These are phyloP conservation scores for Dromius quadrimaculatus DNA, from an alignment of 2,888 invertebrate genomes.

Conservation along the genomic window DNA sequence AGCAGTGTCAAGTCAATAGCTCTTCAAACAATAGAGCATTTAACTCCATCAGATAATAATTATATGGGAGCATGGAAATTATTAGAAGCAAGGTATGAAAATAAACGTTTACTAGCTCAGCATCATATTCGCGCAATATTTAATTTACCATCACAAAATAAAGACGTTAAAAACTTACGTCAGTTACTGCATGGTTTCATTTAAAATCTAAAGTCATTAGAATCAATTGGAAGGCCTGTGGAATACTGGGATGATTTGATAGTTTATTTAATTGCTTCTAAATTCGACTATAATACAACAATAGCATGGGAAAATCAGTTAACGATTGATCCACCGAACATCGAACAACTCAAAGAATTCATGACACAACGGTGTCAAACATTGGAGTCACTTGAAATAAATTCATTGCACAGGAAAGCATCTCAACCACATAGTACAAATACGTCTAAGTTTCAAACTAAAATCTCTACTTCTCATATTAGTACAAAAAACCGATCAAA, in stretches of 20 bases:
- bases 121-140: slow-evolving; percentile 53
- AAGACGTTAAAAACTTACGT: no score
- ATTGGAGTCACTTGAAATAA: neutral
- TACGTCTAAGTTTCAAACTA: neutral
- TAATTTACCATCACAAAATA: slow-evolving; percentile 35
- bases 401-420: neutral
- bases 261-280: neutral
- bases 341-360: neutral
- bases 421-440: neutral
- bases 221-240: neutral
- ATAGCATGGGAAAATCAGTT: slow-evolving; percentile 4
- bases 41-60: slow-evolving; percentile 52
- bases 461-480: neutral
- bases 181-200: no score
- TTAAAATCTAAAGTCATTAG: no score
- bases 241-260: neutral
- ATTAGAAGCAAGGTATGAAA: slow-evolving; percentile 52
- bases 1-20: slow-evolving; percentile 15
- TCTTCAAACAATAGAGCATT: slow-evolving; percentile 12
- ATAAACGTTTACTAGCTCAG: slow-evolving; percentile 51
- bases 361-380: neutral
- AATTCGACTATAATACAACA: neutral
- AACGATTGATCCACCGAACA: neutral
- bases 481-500: neutral
- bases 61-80: slow-evolving; percentile 54